phyloP scores from a whole-genome alignment of 2,797 vertebrate genomes.

The Euphonia xanthogaster region DNA sequence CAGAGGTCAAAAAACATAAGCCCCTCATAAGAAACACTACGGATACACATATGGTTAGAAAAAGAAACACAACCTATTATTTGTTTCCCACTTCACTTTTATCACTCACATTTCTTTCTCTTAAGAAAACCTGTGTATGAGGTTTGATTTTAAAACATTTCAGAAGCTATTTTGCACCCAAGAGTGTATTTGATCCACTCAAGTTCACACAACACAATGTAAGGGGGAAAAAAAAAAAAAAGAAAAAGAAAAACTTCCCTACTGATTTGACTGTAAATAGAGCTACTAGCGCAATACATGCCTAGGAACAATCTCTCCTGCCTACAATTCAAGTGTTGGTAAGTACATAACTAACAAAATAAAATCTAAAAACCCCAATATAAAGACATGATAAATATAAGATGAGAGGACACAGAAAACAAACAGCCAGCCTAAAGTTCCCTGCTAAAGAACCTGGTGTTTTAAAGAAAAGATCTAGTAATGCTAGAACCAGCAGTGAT shows the following conservation, averaged over 20 bases:
- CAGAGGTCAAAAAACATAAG: background rate
- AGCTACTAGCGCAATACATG: background rate
- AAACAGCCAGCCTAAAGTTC: background rate
- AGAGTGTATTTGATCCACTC: background rate
- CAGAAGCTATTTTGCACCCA: background rate
- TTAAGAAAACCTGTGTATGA: background rate
- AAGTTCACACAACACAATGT: background rate
- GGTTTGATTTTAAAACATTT: background rate
- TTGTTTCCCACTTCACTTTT: background rate
- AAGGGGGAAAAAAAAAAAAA: rapidly evolving
- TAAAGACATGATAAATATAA: background rate
- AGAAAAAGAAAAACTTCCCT: background rate
- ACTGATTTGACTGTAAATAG: background rate
- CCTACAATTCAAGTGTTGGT: background rate
- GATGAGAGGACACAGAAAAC: background rate
- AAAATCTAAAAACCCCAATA: background rate
- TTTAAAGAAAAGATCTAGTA: background rate
- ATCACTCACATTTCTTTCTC: background rate
- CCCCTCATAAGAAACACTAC: background rate
- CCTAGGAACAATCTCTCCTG: background rate
- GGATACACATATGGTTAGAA: background rate
- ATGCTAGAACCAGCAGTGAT: background rate
- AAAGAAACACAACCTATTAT: background rate
- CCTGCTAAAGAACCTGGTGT: background rate
- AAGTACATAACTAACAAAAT: background rate